Percentiles rank a stretch among this genome's conserved stretches.
Conservation (phyloP, 2,888 invertebrate species). For the Patella caerulea region DNA sequence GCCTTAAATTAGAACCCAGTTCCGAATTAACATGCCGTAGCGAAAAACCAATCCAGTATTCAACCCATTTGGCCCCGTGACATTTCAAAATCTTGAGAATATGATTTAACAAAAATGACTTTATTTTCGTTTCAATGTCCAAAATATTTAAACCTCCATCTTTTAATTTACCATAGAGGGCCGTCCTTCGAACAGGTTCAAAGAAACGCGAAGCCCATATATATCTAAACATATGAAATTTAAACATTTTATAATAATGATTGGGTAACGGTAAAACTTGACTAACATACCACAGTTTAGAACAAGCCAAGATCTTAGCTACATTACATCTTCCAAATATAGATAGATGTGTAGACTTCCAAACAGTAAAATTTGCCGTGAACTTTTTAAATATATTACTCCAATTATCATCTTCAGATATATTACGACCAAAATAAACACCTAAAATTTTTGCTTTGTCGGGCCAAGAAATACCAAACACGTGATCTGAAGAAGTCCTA, state of each 20-base stretch:
- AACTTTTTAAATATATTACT: conserved; percentile 30
- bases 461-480: not conserved
- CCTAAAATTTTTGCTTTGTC: not conserved
- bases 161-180: conserved; percentile 24
- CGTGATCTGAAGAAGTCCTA: not conserved
- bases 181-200: conserved; percentile 18
- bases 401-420: conserved; percentile 32
- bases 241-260: not conserved
- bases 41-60: conserved; percentile 27
- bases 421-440: conserved; percentile 28
- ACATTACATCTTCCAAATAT: conserved; percentile 10
- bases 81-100: conserved; percentile 25
- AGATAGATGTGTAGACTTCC: conserved; percentile 1
- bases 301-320: conserved; percentile 1
- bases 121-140: no score
- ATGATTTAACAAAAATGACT: conserved; percentile 21
- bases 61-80: conserved; percentile 25
- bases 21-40: conserved; percentile 17
- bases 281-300: not conserved
- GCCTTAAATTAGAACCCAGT: conserved; percentile 23
- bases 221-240: conserved; percentile 3
- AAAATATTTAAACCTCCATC: conserved; percentile 29
- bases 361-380: conserved; percentile 24
- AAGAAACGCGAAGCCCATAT: not conserved
- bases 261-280: not conserved